phyloP scores from a whole-genome alignment of 2,888 invertebrate genomes.

The Drosophila trichaetosa region DNA sequence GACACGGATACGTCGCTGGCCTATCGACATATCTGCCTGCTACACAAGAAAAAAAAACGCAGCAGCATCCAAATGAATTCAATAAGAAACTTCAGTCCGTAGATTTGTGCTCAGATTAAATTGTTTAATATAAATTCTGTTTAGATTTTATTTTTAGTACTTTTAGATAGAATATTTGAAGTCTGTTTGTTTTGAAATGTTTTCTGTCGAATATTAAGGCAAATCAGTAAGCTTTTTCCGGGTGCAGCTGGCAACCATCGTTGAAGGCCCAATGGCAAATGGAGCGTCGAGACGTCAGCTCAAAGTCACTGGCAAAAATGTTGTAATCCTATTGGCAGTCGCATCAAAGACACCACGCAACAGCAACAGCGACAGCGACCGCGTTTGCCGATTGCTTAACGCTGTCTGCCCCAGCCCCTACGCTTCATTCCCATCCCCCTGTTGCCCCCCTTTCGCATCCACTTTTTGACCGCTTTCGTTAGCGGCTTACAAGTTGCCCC shows the following conservation, averaged over 20 bases:
- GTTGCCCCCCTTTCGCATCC: not conserved
- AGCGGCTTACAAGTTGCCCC: constrained; percentile 53
- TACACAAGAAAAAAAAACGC: not conserved
- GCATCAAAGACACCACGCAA: not conserved
- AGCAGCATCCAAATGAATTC: not conserved
- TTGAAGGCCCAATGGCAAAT: constrained; percentile 30
- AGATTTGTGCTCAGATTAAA: not conserved
- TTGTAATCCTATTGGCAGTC: constrained; percentile 71
- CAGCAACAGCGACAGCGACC: constrained; percentile 30
- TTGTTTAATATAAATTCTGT: not conserved
- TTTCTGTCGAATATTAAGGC: not conserved
- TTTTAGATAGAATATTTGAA: not conserved
- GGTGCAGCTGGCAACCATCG: not conserved
- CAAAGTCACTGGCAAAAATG: constrained; percentile 83
- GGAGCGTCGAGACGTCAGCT: constrained; percentile 50
- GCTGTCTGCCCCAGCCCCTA: not conserved
- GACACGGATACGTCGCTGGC: constrained; percentile 29
- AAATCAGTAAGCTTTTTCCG: not conserved
- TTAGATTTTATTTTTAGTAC: not conserved
- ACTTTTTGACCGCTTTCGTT: constrained; percentile 36
- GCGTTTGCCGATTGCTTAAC: constrained; percentile 47
- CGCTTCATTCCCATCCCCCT: not conserved
- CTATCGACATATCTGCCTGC: constrained; percentile 12
- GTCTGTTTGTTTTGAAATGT: not conserved
- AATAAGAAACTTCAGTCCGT: not conserved